Evolutionary conservation across 2,888 invertebrate species (phyloP).

Genomic region (Craniophora ligustri): DNA sequence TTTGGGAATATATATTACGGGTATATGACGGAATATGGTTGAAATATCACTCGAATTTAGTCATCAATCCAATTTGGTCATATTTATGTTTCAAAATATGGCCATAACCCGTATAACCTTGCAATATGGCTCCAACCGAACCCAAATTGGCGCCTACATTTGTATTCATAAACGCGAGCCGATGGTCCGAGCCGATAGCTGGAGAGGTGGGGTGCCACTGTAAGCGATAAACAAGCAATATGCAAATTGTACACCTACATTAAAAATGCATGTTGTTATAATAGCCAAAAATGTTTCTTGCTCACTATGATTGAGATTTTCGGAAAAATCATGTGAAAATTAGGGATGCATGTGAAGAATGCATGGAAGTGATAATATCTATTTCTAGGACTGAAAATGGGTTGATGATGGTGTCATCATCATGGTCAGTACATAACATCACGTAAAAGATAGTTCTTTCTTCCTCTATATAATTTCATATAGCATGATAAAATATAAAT

Average conservation of each 20-base stretch:
- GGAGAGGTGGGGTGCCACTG: conserved; percentile 23
- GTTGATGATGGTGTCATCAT: too few species aligned
- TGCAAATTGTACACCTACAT: conserved; percentile 32
- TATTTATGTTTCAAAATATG: conserved; percentile 14
- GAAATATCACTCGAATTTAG: not conserved
- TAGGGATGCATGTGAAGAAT: too few species aligned
- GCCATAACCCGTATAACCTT: conserved; percentile 7
- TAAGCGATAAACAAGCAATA: conserved; percentile 31
- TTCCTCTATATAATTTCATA: too few species aligned
- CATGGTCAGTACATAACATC: too few species aligned
- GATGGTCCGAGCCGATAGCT: conserved; percentile 48
- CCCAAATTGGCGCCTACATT: conserved; percentile 51
- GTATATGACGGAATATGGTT: too few species aligned
- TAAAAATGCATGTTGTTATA: conserved; percentile 20
- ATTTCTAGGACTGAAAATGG: too few species aligned
- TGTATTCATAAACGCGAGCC: conserved; percentile 54
- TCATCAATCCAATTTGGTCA: not conserved
- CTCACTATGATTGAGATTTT: conserved; percentile 15
- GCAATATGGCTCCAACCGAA: conserved; percentile 36
- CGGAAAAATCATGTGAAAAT: too few species aligned
- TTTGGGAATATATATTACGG: too few species aligned
- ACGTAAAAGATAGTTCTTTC: too few species aligned
- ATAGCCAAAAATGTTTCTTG: conserved; percentile 29
- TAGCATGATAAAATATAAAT: too few species aligned
- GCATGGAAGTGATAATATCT: too few species aligned